Conservation (phyloP, 2,888 invertebrate species). For the Sphecodes monilicornis region DNA sequence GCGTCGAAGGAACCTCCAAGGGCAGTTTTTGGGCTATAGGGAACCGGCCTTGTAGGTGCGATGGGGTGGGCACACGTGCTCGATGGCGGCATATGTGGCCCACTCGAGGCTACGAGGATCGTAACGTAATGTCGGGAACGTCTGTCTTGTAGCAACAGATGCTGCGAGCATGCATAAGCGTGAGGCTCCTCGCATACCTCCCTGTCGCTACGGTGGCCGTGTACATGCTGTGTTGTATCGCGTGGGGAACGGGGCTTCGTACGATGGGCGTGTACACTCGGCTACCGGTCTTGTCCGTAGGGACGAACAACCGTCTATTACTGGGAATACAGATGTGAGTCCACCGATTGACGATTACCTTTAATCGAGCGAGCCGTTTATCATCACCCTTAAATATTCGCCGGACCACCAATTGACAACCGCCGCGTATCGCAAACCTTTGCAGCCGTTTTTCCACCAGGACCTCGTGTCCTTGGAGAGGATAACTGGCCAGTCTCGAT, state of each 20-base stretch:
- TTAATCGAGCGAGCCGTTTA: constrained; percentile 57
- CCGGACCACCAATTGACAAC: constrained; percentile 30
- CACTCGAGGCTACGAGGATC: constrained; percentile 52
- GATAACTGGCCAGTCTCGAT: not conserved
- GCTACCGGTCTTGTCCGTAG: constrained; percentile 73
- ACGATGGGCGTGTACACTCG: constrained; percentile 69
- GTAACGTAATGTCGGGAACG: constrained; percentile 77
- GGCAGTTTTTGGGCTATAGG: constrained; percentile 12
- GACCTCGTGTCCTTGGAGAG: not conserved
- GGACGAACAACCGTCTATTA: constrained; percentile 71
- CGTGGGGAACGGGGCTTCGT: constrained; percentile 51
- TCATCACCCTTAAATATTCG: constrained; percentile 50
- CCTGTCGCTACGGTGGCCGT: constrained; percentile 54
- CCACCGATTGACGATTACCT: constrained; percentile 59
- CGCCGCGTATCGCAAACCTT: not conserved
- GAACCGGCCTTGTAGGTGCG: not conserved
- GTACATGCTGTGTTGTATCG: constrained; percentile 62
- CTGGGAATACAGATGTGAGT: constrained; percentile 67
- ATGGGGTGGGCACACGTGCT: constrained; percentile 39
- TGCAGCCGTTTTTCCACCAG: not conserved
- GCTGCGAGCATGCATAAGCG: constrained; percentile 77
- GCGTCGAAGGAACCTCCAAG: not conserved
- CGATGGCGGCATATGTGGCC: constrained; percentile 52
- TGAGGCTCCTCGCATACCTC: constrained; percentile 51
- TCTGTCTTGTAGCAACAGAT: constrained; percentile 80